Base-by-base conservation (phyloP, 1,140 invertebrate species). In the Dendroctonus valens region DNA sequence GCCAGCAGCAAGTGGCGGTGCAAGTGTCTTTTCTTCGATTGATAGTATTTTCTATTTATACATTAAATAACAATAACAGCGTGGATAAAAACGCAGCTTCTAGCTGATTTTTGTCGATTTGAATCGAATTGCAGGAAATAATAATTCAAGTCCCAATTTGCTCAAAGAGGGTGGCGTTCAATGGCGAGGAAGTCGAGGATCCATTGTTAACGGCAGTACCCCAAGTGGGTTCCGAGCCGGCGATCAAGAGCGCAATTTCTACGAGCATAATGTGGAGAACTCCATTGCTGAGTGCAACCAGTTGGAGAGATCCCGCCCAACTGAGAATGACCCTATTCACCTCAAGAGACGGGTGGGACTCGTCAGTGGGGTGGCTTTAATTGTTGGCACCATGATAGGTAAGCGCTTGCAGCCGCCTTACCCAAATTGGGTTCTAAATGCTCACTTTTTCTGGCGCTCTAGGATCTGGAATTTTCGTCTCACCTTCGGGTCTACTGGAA, bases 381-480 rank as follows among this genome's bases (percentile, higher is more conserved):
- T 96, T 81, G 92, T 95, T 74, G 93, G 93, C 75, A 95, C 93
- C 68, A 95, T 95, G 92, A 94, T 95, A 74, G 92, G 90, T 91
- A 79, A 83, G 80, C 78, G 50, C 66, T 48, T 38, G 0, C 5
- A 50, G 11, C 2, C 14, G 57, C 40, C 26, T 26, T 26, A 26
- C 26, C 26, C 26, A 26, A 26, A 26, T 26, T 26, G 26, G n/a
- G 26, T 26, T 26, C 26, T 26, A 3, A 26, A 1, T 26, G 26
- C 26, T 26, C 26, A 3, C 26, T 26, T 26, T 26, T 3, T 3
- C 3, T 26, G 9, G 9, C 44, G 9, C 1, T 59, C 5, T 76
- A 91, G 92, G 94, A 74, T 96, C 93, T 81, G 96, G 96, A 84
- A 97, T 98, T 83, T 98, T 97, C 85, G 93, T 98, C 79, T 97